Conservation (phyloP, 2,797 vertebrate genomes). For the Phataginus tricuspis region DNA sequence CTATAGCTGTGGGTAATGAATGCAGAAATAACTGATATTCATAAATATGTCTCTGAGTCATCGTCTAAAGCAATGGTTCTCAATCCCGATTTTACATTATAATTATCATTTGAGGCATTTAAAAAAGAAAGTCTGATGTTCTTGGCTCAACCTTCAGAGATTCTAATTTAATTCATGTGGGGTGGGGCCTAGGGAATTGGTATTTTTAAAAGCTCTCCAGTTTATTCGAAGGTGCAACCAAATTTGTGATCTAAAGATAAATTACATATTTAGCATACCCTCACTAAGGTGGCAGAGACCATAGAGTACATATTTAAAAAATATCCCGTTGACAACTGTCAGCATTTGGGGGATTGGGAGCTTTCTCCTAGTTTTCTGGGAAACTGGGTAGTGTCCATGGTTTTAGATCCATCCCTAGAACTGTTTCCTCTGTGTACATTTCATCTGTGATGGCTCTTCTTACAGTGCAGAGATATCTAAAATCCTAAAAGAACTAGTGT, state of each 20-base stretch:
- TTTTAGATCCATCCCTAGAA: background rate
- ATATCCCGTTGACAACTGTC: background rate
- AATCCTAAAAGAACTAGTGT: background rate
- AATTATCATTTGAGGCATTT: background rate
- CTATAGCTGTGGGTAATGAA: background rate
- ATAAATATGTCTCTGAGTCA: slow-evolving; percentile 28
- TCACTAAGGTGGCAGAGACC: background rate
- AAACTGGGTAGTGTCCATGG: background rate
- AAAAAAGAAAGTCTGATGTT: background rate
- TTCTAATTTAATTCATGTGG: slow-evolving; percentile 34
- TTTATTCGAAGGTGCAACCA: background rate
- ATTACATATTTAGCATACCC: background rate
- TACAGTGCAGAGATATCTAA: background rate
- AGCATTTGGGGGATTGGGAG: background rate
- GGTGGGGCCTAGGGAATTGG: background rate
- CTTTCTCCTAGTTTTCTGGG: background rate
- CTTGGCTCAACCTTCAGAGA: background rate
- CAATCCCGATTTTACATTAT: background rate
- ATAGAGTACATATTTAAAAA: background rate
- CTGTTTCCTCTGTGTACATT: background rate
- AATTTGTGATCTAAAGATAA: slow-evolving; percentile 4
- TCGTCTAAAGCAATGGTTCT: background rate
- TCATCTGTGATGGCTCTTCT: background rate
- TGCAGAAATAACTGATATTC: slow-evolving; percentile 37
- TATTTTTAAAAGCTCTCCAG: slow-evolving; percentile 18